A percentile compares a stretch with the other conserved stretches of the same genome.
These are phyloP conservation scores for Scelioninae gen. 1 DNA, from an alignment of 2,888 invertebrate species.

Conservation along the genomic window DNA sequence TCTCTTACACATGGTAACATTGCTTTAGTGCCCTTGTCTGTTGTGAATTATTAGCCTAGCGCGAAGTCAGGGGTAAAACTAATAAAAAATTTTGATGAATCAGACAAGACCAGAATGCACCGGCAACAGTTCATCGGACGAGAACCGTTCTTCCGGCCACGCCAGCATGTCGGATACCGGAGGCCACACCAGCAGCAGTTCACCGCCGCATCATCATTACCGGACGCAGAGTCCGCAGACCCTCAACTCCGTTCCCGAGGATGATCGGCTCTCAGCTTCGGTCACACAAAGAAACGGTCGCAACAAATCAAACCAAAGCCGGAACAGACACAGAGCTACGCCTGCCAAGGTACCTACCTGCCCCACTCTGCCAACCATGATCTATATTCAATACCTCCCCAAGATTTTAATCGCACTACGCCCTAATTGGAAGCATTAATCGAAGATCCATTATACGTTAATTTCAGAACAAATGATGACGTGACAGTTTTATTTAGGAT, in stretches of 20 bases:
- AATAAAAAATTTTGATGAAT: background rate
- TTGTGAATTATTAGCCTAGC: no score
- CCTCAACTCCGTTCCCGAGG: slow-evolving; percentile 86
- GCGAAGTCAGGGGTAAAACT: background rate
- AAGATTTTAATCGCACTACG: slow-evolving; percentile 40
- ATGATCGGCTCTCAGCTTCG: slow-evolving; percentile 88
- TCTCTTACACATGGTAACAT: no score
- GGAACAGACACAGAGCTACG: slow-evolving; percentile 88
- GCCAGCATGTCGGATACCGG: slow-evolving; percentile 97
- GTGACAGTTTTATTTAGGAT: slow-evolving; percentile 19
- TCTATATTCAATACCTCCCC: slow-evolving; percentile 23
- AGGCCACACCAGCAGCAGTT: slow-evolving; percentile 86
- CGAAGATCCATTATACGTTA: slow-evolving; percentile 29
- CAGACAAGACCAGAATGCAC: slow-evolving; percentile 87
- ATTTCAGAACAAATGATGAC: slow-evolving; percentile 30
- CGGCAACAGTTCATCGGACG: slow-evolving; percentile 93
- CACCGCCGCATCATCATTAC: slow-evolving; percentile 86
- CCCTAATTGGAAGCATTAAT: slow-evolving; percentile 44
- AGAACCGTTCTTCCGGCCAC: slow-evolving; percentile 95
- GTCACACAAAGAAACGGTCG: slow-evolving; percentile 88
- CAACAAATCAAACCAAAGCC: slow-evolving; percentile 87
- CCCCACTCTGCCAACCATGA: slow-evolving; percentile 1
- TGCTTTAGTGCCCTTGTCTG: no score
- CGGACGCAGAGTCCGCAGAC: slow-evolving; percentile 85
- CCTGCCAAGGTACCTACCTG: slow-evolving; percentile 86